Evolutionary conservation across 2,113 vertebrate species (phyloP), one percentile per base, ranked within the genome.

Genomic region (Tauraco erythrolophus): DNA sequence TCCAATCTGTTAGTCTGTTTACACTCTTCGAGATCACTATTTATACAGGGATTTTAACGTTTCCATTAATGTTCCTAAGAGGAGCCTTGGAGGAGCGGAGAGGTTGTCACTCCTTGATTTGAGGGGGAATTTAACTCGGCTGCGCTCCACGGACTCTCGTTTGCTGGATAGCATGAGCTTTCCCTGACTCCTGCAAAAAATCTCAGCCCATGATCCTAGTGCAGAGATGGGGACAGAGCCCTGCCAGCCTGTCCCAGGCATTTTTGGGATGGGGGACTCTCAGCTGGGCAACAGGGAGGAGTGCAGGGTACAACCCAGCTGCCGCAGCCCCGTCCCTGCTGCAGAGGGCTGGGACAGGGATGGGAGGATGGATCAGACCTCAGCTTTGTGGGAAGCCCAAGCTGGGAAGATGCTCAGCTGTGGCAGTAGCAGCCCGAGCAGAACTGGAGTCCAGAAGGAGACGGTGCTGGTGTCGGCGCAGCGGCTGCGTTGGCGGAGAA

Each of bases 21-120:
- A 78, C 80, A 50, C 69, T 92, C 88, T 58, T 45, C 10, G 77
- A 80, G 87, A 80, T 66, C 88, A 46, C 72, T 60, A 4, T 97
- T 93, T 96, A 33, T 70, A 48, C 9, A 33, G 94, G 84, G 89
- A 87, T 61, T 78, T 75, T 30, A 62, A 46, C 4, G 13, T 85
- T 97, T 74, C 66, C 84, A 48, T 68, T 64, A 22, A 13, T 22
- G 93, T 7, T 72, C 89, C 60, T 56, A 9, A 53, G 69, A 33
- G 86, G 54, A 41, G 28, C 80, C 27, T 69, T 74, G 56, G 64
- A 72, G 51, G 39, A 76, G 6, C 1, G 16, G 54, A 58, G 68
- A 85, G 58, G 11, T 41, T 88, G 75, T 58, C 78, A 30, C 45
- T 65, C 30, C 75, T 58, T 66, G 87, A 54, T 12, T 37, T 10